These are phyloP conservation scores for Tangara arthus DNA, from an alignment of 2,797 vertebrate species.

Conservation along the genomic window DNA sequence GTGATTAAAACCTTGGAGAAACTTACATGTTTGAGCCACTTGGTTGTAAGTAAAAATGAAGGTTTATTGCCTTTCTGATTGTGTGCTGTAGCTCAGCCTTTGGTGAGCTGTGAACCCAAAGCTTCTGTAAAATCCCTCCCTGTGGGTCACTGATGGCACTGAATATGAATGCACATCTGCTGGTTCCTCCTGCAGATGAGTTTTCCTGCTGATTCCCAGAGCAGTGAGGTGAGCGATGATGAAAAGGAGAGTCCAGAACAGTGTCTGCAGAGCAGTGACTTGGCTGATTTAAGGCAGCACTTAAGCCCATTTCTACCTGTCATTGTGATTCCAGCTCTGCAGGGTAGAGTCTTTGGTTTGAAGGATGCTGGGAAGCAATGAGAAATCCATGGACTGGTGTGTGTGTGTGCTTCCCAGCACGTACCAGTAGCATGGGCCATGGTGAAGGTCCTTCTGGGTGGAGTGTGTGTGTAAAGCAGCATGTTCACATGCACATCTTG, in stretches of 20 bases:
- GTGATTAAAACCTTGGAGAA: neutral
- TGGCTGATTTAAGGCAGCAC: neutral
- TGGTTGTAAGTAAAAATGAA: neutral
- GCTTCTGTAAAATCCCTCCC: neutral
- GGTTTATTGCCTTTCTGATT: neutral
- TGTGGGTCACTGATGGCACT: neutral
- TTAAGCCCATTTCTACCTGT: neutral
- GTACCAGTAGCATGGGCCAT: neutral
- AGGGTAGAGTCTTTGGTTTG: neutral
- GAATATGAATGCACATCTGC: rapidly evolving
- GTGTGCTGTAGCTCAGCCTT: neutral
- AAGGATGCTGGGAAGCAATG: neutral
- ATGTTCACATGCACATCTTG: neutral
- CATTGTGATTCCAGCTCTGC: neutral
- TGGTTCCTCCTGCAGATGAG: neutral
- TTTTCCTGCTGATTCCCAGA: neutral
- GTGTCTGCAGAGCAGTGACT: neutral
- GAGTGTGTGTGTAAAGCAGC: no score
- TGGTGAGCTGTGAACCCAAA: neutral
- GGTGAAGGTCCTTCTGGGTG: neutral
- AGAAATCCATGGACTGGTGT: neutral
- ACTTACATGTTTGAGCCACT: neutral
- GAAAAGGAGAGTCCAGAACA: neutral
- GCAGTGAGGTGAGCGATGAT: rapidly evolving
- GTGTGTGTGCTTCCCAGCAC: rapidly evolving